Evolutionary conservation across 2,797 vertebrate genomes (phyloP).

Genomic region (Gymnocypris eckloni): DNA sequence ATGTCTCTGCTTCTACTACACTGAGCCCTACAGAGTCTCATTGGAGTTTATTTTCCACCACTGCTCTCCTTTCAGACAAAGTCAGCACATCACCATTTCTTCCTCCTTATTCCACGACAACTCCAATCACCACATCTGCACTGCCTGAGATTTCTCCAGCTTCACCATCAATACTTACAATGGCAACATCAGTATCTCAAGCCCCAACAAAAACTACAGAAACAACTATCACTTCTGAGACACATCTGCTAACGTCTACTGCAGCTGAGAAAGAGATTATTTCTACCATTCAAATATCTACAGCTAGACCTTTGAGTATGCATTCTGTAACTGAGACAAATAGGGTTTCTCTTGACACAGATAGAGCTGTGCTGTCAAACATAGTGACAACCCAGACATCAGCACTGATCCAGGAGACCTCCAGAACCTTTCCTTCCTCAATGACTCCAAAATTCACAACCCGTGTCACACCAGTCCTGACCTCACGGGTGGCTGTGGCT

Average conservation of each 20-base stretch:
- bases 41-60: slow-evolving; percentile 63
- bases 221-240: slow-evolving; percentile 53
- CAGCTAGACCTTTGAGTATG: slow-evolving; percentile 56
- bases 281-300: slow-evolving; percentile 57
- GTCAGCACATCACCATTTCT: slow-evolving; percentile 59
- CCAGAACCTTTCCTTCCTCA: slow-evolving; percentile 51
- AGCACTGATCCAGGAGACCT: slow-evolving; percentile 54
- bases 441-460: slow-evolving; percentile 66
- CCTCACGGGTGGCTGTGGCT: slow-evolving; percentile 33
- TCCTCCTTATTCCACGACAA: slow-evolving; percentile 57
- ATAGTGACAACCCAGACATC: slow-evolving; percentile 54
- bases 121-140: slow-evolving; percentile 47
- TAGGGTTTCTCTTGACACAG: slow-evolving; percentile 54
- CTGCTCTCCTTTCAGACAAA: slow-evolving; percentile 61
- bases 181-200: slow-evolving; percentile 52
- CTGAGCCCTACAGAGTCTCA: slow-evolving; percentile 57
- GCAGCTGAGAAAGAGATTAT: slow-evolving; percentile 35
- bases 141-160: slow-evolving; percentile 54
- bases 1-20: slow-evolving; percentile 44
- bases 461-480: slow-evolving; percentile 59
- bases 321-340: slow-evolving; percentile 60
- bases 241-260: slow-evolving; percentile 52
- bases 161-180: slow-evolving; percentile 48
- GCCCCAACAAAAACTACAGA: slow-evolving; percentile 51
- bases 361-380: slow-evolving; percentile 63